Evolutionary conservation across 2,797 vertebrate genomes (phyloP).

Genomic region (Rhinella marina): DNA sequence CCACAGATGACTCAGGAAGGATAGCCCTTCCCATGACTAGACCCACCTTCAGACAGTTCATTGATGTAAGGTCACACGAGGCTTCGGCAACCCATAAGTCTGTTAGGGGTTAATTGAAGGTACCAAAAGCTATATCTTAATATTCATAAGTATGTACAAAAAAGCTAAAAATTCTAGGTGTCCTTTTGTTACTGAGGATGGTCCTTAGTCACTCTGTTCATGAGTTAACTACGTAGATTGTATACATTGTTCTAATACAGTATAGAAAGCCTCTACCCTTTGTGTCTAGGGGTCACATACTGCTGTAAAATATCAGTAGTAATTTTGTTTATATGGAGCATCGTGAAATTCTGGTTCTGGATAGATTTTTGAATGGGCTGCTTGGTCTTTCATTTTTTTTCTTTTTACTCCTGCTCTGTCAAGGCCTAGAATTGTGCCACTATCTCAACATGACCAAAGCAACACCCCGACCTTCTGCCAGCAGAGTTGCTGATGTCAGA

Average conservation of each 20-base stretch:
- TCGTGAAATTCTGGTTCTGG: slow-evolving; percentile 28
- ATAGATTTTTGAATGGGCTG: neutral
- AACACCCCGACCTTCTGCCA: slow-evolving; percentile 15
- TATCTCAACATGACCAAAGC: slow-evolving; percentile 47
- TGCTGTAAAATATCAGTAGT: slow-evolving; percentile 20
- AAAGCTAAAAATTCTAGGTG: neutral
- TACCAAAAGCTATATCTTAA: neutral
- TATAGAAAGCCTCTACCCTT: neutral
- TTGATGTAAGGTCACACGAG: neutral
- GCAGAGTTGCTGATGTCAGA: slow-evolving; percentile 37
- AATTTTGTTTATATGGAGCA: neutral
- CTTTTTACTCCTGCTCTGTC: slow-evolving; percentile 14
- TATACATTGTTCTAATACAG: neutral
- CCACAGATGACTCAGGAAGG: neutral
- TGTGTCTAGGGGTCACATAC: neutral
- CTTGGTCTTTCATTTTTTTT: slow-evolving; percentile 1
- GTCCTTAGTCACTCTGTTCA: neutral
- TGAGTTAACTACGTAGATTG: neutral
- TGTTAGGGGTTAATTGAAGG: neutral
- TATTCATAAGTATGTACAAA: neutral
- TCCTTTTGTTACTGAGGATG: neutral
- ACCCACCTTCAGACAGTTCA: neutral
- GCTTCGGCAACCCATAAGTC: neutral
- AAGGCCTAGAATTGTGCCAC: neutral
- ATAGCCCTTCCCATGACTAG: slow-evolving; percentile 14